Conservation (phyloP, 1,140 invertebrate genomes). For the Lanistes nyassanus region DNA sequence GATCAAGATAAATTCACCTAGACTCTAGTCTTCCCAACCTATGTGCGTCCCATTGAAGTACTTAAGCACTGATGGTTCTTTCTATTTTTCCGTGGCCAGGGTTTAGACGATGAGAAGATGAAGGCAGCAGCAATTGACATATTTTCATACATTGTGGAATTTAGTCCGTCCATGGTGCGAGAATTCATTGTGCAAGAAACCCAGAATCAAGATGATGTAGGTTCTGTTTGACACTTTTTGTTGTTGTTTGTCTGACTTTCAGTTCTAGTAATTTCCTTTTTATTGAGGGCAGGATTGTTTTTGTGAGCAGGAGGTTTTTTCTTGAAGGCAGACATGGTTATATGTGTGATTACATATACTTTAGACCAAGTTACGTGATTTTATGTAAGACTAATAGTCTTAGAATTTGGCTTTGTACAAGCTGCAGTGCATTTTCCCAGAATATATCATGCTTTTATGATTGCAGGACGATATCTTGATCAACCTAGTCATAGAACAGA, state of each 20-base stretch:
- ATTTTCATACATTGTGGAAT: slow-evolving; percentile 97
- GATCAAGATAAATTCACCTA: too few relatives aligned
- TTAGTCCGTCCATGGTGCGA: slow-evolving; percentile 95
- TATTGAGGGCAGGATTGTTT: not conserved
- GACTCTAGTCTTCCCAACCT: not conserved
- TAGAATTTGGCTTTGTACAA: too few relatives aligned
- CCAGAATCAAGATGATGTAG: slow-evolving; percentile 84
- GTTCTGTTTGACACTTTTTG: slow-evolving; percentile 34
- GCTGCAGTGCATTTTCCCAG: not conserved
- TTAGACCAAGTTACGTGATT: too few relatives aligned
- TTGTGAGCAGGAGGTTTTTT: not conserved
- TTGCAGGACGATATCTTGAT: slow-evolving; percentile 84
- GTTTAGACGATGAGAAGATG: slow-evolving; percentile 87
- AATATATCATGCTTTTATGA: slow-evolving; percentile 32
- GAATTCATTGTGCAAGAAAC: slow-evolving; percentile 96
- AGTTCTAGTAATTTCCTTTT: not conserved
- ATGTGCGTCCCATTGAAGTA: not conserved
- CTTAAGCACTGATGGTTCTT: not conserved
- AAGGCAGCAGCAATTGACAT: slow-evolving; percentile 97
- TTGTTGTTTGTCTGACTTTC: not conserved
- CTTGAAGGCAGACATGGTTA: too few relatives aligned
- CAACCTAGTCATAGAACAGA: slow-evolving; percentile 98
- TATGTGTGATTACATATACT: too few relatives aligned
- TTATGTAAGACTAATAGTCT: too few relatives aligned
- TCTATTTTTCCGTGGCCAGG: slow-evolving; percentile 48